Evolutionary conservation across 2,888 invertebrate species (phyloP).

Genomic region (Myopa testacea): DNA sequence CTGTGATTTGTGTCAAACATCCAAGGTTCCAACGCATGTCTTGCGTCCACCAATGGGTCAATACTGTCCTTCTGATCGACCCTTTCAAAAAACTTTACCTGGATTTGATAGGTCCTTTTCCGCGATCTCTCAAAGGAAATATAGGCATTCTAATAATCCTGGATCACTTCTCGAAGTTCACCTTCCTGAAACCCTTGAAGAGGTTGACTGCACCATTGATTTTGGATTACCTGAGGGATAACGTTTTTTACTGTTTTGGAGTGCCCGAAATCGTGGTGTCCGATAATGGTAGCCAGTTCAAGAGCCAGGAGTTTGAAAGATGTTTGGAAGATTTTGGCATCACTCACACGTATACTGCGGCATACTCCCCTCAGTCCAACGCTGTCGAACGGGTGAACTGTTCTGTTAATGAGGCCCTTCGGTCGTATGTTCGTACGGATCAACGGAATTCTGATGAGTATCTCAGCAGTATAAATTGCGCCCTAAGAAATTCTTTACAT

Average conservation of each 20-base stretch:
- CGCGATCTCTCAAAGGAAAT: constrained; percentile 29
- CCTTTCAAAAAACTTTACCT: constrained; percentile 21
- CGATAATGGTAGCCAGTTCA: constrained; percentile 1
- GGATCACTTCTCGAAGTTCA: constrained; percentile 43
- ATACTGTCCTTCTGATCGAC: too few relatives aligned
- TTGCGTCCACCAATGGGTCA: too few relatives aligned
- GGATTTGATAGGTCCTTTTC: constrained; percentile 40
- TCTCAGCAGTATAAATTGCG: constrained; percentile 33
- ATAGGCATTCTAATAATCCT: constrained; percentile 39
- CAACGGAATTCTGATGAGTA: constrained; percentile 41
- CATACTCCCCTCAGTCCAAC: constrained; percentile 38
- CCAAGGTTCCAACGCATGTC: constrained; percentile 24
- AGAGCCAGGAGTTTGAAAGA: neutral
- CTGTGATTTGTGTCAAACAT: constrained; percentile 18
- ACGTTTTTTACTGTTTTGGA: neutral
- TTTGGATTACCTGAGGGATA: neutral
- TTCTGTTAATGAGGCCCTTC: constrained; percentile 34
- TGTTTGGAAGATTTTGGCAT: neutral
- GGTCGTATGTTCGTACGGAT: constrained; percentile 31
- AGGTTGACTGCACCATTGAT: constrained; percentile 19
- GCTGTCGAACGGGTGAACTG: constrained; percentile 41
- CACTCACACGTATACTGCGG: constrained; percentile 28
- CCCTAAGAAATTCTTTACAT: constrained; percentile 29
- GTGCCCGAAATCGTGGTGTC: neutral
- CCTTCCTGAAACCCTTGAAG: constrained; percentile 20